Evolutionary conservation across 35 echinoderm and acorn worm genomes (phyloP).

Genomic region (Acanthaster planci): DNA sequence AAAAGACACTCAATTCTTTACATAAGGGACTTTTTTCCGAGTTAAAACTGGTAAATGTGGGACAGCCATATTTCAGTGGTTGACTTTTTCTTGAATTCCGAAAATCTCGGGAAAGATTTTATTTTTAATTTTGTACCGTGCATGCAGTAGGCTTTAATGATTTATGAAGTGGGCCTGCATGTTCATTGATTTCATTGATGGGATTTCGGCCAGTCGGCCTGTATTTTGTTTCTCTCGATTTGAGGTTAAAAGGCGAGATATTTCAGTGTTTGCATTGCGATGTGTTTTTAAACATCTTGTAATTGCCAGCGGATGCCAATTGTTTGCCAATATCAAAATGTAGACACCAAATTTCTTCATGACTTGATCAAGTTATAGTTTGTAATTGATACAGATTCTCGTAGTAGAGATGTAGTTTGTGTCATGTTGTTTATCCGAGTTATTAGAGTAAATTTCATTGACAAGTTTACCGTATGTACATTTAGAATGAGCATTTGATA

Average conservation of each 20-base stretch:
- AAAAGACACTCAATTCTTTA: too few species aligned
- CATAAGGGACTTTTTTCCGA: too few species aligned
- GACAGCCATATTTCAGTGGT: too few species aligned
- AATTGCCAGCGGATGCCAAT: conserved; percentile 4
- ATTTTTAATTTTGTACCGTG: too few species aligned
- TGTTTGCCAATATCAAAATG: not conserved
- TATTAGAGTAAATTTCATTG: not conserved
- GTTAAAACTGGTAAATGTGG: too few species aligned
- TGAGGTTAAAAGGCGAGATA: not conserved
- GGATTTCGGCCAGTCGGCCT: not conserved
- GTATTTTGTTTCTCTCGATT: not conserved
- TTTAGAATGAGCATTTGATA: conserved; percentile 22
- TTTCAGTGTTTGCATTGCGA: not conserved
- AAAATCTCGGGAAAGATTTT: too few species aligned
- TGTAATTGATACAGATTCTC: not conserved
- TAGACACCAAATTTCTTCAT: not conserved
- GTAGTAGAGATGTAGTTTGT: conserved; percentile 15
- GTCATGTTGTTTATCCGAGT: not conserved
- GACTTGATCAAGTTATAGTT: not conserved
- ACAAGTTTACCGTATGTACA: conserved; percentile 24
- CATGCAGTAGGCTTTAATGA: too few species aligned
- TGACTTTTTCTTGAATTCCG: too few species aligned
- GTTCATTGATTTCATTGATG: too few species aligned
- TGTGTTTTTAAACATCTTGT: not conserved
- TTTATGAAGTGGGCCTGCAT: too few species aligned